Evolutionary conservation across 2,113 vertebrate species (phyloP).

Genomic region (Anser cygnoides): DNA sequence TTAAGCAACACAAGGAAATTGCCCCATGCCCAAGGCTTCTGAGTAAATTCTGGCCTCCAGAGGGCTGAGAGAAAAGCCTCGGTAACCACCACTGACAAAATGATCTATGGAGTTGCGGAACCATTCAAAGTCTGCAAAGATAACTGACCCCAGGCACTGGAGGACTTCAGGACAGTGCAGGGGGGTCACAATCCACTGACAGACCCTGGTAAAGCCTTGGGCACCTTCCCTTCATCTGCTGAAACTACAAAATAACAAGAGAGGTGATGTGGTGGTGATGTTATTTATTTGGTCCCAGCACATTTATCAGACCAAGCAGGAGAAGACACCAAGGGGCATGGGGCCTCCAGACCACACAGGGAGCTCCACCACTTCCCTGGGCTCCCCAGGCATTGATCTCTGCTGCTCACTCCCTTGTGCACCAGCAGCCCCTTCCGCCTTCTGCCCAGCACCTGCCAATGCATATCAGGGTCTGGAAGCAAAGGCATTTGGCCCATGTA

Average conservation of each 20-base stretch:
- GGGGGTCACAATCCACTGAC: background rate
- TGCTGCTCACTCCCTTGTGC: background rate
- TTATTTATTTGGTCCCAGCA: background rate
- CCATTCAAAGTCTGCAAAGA: background rate
- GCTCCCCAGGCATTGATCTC: no score
- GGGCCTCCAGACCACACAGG: background rate
- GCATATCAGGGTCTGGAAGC: background rate
- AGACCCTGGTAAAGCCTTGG: background rate
- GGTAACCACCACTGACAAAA: background rate
- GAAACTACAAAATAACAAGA: background rate
- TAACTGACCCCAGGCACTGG: background rate
- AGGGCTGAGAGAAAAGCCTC: background rate
- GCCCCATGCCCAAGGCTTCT: background rate
- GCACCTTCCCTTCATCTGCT: background rate
- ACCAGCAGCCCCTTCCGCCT: background rate
- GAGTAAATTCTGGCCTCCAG: background rate
- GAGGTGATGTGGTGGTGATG: background rate
- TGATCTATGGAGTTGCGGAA: background rate
- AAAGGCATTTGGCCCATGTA: background rate
- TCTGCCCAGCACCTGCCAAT: fast-evolving
- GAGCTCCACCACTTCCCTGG: background rate
- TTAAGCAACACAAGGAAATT: background rate
- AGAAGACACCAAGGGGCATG: background rate
- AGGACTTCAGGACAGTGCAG: background rate
- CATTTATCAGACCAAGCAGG: background rate